phyloP scores from a whole-genome alignment of 2,797 vertebrate species.

The Sus cebifrons region DNA sequence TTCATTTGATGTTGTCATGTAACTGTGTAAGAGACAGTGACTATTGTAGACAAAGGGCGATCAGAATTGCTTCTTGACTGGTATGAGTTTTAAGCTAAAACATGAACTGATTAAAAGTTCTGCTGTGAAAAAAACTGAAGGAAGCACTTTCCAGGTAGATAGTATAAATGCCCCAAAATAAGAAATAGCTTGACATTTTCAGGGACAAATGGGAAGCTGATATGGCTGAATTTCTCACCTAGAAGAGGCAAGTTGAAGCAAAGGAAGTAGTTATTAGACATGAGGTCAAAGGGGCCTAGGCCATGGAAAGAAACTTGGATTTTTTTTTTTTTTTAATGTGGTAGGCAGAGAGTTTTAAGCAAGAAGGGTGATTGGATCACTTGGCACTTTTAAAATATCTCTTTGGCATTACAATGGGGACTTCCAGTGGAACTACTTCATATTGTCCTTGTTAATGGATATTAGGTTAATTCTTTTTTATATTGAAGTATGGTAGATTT shows the following conservation, averaged over 20 bases:
- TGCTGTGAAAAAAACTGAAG: background rate
- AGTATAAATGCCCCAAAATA: background rate
- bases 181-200: background rate
- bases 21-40: background rate
- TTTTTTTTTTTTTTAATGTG: background rate
- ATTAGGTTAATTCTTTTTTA: background rate
- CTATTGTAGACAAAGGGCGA: background rate
- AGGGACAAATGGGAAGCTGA: background rate
- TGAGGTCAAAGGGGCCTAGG: background rate
- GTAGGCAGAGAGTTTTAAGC: background rate
- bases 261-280: background rate
- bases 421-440: background rate
- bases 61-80: background rate
- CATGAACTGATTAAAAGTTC: background rate
- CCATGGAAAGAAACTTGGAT: background rate
- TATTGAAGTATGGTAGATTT: background rate
- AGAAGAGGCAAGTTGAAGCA: background rate
- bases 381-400: slow-evolving; percentile 14
- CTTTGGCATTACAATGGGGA: background rate
- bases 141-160: background rate
- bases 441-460: background rate
- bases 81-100: background rate
- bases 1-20: background rate
- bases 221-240: background rate
- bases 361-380: background rate